These are phyloP conservation scores for Trisateles emortualis DNA, from an alignment of 2,888 invertebrate genomes.

Conservation along the genomic window DNA sequence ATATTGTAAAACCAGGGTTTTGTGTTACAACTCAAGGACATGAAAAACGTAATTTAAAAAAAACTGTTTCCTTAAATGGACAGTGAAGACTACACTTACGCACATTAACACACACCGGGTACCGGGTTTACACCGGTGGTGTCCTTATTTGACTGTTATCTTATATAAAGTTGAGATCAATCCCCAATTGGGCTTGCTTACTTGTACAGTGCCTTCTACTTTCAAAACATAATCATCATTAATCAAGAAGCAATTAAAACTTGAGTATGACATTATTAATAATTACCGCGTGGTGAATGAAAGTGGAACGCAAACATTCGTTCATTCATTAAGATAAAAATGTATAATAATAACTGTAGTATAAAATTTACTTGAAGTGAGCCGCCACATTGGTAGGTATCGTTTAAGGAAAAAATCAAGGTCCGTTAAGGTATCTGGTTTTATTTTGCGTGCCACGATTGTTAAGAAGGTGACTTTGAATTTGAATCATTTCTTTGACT, in stretches of 20 bases:
- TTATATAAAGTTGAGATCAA: too few species aligned
- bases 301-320: constrained; percentile 27
- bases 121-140: too few species aligned
- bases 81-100: too few species aligned
- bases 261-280: constrained; percentile 29
- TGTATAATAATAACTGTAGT: constrained; percentile 24
- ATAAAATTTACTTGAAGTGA: not conserved
- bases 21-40: too few species aligned
- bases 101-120: too few species aligned
- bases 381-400: not conserved
- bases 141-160: too few species aligned
- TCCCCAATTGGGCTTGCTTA: too few species aligned
- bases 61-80: too few species aligned
- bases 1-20: too few species aligned
- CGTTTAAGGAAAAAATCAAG: constrained; percentile 9
- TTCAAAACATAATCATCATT: constrained; percentile 22
- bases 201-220: too few species aligned
- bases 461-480: not conserved
- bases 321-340: constrained; percentile 42
- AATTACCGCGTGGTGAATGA: constrained; percentile 39
- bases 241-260: constrained; percentile 32
- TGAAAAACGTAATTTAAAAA: too few species aligned
- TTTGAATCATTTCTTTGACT: not conserved
- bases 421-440: constrained; percentile 6
- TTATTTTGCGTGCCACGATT: not conserved